Conservation (phyloP, 2,797 vertebrate genomes). For the Myotis myotis region DNA sequence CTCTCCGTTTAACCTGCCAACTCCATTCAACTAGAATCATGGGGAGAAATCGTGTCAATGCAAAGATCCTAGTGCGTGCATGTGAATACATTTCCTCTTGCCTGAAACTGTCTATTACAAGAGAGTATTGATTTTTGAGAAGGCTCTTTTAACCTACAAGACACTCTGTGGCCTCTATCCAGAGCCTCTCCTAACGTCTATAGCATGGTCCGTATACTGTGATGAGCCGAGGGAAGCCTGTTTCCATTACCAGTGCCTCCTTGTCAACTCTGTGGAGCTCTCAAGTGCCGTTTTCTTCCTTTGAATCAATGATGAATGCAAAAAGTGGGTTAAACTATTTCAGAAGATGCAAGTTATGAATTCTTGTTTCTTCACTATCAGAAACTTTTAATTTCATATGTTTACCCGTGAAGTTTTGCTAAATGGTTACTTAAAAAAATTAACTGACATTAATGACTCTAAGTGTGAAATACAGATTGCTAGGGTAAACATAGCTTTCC, state of each 20-base stretch:
- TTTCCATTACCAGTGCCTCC: slow-evolving; percentile 60
- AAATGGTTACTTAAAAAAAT: slow-evolving; percentile 18
- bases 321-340: neutral
- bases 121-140: slow-evolving; percentile 83
- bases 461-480: slow-evolving; percentile 39
- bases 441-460: slow-evolving; percentile 45
- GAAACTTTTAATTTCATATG: slow-evolving; percentile 27
- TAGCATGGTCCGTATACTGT: slow-evolving; percentile 65
- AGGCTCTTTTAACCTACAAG: slow-evolving; percentile 82
- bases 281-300: slow-evolving; percentile 47
- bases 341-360: slow-evolving; percentile 52
- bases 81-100: slow-evolving; percentile 66
- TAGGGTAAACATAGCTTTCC: neutral
- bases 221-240: slow-evolving; percentile 71
- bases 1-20: neutral
- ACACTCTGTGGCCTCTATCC: slow-evolving; percentile 70
- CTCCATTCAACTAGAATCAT: neutral
- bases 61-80: slow-evolving; percentile 55
- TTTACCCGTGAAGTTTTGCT: slow-evolving; percentile 43
- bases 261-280: slow-evolving; percentile 50
- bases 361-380: slow-evolving; percentile 45
- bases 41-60: neutral
- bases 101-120: slow-evolving; percentile 76
- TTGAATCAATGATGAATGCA: slow-evolving; percentile 43
- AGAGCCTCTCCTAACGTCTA: slow-evolving; percentile 72